Percentiles rank a stretch among this genome's conserved stretches.
Conservation (phyloP, 1,140 invertebrate genomes). For the Bombus huntii region DNA sequence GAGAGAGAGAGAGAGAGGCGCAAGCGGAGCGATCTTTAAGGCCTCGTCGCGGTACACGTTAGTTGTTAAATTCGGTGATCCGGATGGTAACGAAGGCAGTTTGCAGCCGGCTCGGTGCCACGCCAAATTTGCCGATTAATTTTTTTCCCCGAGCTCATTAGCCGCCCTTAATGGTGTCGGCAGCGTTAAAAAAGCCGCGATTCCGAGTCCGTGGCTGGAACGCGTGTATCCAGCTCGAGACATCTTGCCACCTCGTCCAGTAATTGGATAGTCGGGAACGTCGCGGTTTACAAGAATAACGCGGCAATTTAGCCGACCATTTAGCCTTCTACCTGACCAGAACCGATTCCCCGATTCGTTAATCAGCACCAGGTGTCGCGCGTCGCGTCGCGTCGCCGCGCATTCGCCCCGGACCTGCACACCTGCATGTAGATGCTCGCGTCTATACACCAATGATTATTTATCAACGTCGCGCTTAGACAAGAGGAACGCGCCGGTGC, state of each 20-base stretch:
- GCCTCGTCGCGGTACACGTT: not conserved
- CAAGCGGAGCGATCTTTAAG: not conserved
- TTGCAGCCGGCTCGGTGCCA: constrained; percentile 41
- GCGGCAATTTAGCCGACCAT: constrained; percentile 64
- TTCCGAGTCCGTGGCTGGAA: constrained; percentile 34
- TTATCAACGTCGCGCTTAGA: constrained; percentile 63
- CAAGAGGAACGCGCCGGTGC: constrained; percentile 27
- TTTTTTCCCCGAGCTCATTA: constrained; percentile 51
- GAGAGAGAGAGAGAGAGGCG: not conserved
- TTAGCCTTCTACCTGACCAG: constrained; percentile 59
- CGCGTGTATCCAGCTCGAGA: constrained; percentile 51
- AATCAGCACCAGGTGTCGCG: constrained; percentile 69
- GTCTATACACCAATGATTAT: constrained; percentile 66
- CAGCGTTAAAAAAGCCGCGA: constrained; percentile 48
- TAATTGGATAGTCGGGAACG: constrained; percentile 67
- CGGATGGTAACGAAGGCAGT: not conserved
- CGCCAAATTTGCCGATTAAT: constrained; percentile 51
- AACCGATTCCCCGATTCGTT: constrained; percentile 67
- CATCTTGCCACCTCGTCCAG: constrained; percentile 61
- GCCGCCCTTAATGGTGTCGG: constrained; percentile 62
- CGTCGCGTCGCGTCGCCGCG: not conserved
- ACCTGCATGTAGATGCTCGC: constrained; percentile 61
- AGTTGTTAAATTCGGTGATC: constrained; percentile 34
- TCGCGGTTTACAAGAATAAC: constrained; percentile 69
- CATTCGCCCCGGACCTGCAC: constrained; percentile 23